A percentile compares a stretch with the other conserved stretches of the same genome.
Evolutionary conservation across 1,140 invertebrate genomes (phyloP).

Genomic region (Cylas formicarius): DNA sequence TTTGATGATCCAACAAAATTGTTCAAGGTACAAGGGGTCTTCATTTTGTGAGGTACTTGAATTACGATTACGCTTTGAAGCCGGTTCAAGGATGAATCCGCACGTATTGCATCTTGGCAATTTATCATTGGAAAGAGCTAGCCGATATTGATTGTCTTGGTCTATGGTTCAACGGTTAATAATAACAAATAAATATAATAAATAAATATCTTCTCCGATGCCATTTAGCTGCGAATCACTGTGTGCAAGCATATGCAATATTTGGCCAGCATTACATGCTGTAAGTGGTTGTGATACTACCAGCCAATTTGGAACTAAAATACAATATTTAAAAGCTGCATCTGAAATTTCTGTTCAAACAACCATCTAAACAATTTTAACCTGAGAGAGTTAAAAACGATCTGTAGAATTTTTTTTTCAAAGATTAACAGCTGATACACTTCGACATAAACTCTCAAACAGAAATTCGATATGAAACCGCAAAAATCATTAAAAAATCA

Average conservation of each 20-base stretch:
- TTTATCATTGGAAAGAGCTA: conserved; percentile 20
- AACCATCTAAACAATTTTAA: no score
- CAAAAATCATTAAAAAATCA: no score
- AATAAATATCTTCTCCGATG: conserved; percentile 22
- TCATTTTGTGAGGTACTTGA: conserved; percentile 22
- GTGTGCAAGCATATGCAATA: conserved; percentile 20
- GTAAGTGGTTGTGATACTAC: conserved; percentile 11
- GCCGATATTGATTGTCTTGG: conserved; percentile 18
- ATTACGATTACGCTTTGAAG: conserved; percentile 22
- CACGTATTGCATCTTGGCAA: conserved; percentile 11
- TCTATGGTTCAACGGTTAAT: conserved; percentile 19
- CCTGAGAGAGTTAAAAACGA: no score
- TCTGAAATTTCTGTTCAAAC: no score
- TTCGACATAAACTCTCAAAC: no score
- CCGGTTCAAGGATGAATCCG: conserved; percentile 15
- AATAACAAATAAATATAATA: no score
- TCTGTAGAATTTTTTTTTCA: no score
- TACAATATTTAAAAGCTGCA: no score
- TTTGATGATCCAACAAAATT: no score
- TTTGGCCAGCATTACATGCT: conserved; percentile 24
- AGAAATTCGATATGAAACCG: no score
- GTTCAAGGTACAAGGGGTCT: conserved; percentile 21
- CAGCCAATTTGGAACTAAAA: conserved; percentile 14
- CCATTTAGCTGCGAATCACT: conserved; percentile 24
- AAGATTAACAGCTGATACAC: no score